A percentile compares a stretch with the other conserved stretches of the same genome.
phyloP scores from a whole-genome alignment of 2,113 vertebrate species.

The Chlorodrepanis virens region DNA sequence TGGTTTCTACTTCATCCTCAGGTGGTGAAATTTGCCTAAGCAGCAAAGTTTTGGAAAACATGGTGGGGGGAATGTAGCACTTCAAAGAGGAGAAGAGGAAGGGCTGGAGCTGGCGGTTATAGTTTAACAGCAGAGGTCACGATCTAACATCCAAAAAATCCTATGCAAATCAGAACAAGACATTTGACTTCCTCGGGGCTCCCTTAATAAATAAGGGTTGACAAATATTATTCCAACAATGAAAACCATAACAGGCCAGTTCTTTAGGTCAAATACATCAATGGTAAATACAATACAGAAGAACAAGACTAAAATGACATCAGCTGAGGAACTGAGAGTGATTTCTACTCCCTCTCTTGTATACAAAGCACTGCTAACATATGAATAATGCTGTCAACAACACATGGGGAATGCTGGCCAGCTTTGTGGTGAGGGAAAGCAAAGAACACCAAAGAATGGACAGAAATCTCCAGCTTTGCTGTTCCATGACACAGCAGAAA shows the following conservation, averaged over 20 bases:
- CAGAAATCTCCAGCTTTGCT: slow-evolving; percentile 28
- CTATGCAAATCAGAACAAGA: not conserved
- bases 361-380: not conserved
- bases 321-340: not conserved
- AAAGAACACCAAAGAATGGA: not conserved
- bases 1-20: not conserved
- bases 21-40: not conserved
- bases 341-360: not conserved
- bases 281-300: not conserved
- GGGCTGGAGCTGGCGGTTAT: not conserved
- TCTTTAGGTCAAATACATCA: slow-evolving; percentile 28
- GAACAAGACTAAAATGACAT: not conserved
- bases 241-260: not conserved
- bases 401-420: not conserved
- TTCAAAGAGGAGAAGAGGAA: not conserved
- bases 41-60: not conserved
- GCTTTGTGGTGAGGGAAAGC: not conserved
- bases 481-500: slow-evolving; percentile 35
- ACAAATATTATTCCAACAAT: slow-evolving; percentile 32
- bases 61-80: fast-evolving
- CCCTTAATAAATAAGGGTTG: not conserved
- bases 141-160: not conserved
- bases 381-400: slow-evolving; percentile 29
- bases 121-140: not conserved
- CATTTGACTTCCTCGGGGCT: not conserved